A percentile compares a stretch with the other conserved stretches of the same genome.
Conservation (phyloP, 2,113 vertebrate genomes). For the Grammomys dolichurus region DNA sequence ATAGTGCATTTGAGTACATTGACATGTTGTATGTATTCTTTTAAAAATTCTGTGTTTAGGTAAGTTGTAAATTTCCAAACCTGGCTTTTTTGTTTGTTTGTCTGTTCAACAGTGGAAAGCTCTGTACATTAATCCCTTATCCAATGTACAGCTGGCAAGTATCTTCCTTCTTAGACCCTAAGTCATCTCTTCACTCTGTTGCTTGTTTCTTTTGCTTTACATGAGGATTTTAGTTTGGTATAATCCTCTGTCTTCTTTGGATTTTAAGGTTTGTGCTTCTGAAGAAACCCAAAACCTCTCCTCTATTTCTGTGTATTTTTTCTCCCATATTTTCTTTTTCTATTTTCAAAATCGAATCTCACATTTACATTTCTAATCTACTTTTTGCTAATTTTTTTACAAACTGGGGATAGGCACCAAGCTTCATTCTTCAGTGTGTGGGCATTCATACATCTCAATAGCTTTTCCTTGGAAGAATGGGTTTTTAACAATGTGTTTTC, state of each 20-base stretch:
- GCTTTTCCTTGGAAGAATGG: neutral
- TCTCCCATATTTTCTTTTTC: neutral
- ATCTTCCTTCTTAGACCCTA: neutral
- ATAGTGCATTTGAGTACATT: neutral
- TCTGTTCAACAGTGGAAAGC: neutral
- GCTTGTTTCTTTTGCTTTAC: neutral
- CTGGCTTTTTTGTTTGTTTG: neutral
- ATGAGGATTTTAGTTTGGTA: neutral
- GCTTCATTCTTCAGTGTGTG: neutral
- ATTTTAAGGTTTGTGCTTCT: neutral
- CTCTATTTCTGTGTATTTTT: neutral
- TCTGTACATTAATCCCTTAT: neutral
- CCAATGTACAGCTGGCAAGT: neutral
- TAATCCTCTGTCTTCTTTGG: neutral
- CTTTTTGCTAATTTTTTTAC: neutral
- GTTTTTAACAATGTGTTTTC: neutral
- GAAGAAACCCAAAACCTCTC: neutral
- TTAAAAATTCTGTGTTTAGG: neutral
- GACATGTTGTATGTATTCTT: neutral
- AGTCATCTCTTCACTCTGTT: neutral
- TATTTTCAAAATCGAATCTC: neutral
- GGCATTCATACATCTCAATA: neutral
- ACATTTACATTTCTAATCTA: neutral
- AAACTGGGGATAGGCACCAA: neutral
- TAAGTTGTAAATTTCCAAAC: neutral